Evolutionary conservation across 2,797 vertebrate species (phyloP).

Genomic region (Clarias fuscus): DNA sequence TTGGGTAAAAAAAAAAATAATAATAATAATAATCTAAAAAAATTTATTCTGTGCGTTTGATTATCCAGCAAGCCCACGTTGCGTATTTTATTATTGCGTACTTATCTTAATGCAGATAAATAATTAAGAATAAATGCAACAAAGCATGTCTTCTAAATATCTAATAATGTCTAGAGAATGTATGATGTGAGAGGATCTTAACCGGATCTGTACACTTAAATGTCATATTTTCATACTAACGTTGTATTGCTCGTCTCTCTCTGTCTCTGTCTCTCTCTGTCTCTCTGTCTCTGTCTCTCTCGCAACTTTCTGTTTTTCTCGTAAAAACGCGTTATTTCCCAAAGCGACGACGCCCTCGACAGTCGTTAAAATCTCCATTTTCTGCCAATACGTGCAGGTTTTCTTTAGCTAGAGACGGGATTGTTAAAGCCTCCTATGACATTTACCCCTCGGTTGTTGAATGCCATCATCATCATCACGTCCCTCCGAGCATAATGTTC

Average conservation of each 20-base stretch:
- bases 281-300: neutral
- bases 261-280: slow-evolving; percentile 2
- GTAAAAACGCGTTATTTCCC: slow-evolving; percentile 51
- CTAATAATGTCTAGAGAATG: slow-evolving; percentile 24
- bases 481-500: slow-evolving; percentile 76
- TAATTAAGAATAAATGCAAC: neutral
- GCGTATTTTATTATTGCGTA: neutral
- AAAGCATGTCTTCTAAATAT: slow-evolving; percentile 6
- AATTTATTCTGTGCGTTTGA: neutral
- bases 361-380: slow-evolving; percentile 56
- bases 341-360: slow-evolving; percentile 48
- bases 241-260: slow-evolving; percentile 31
- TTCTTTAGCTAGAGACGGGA: slow-evolving; percentile 56
- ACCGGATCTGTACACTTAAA: slow-evolving; percentile 8
- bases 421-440: slow-evolving; percentile 70
- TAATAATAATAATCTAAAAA: neutral
- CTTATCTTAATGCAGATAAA: neutral
- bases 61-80: neutral
- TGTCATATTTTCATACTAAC: slow-evolving; percentile 51
- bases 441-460: slow-evolving; percentile 73
- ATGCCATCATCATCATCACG: slow-evolving; percentile 70
- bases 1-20: neutral
- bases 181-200: slow-evolving; percentile 17
- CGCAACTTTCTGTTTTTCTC: slow-evolving; percentile 63
- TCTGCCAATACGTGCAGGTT: slow-evolving; percentile 52